These are phyloP conservation scores for Cephus rjabovi DNA, from an alignment of 2,888 invertebrate species.

Conservation along the genomic window DNA sequence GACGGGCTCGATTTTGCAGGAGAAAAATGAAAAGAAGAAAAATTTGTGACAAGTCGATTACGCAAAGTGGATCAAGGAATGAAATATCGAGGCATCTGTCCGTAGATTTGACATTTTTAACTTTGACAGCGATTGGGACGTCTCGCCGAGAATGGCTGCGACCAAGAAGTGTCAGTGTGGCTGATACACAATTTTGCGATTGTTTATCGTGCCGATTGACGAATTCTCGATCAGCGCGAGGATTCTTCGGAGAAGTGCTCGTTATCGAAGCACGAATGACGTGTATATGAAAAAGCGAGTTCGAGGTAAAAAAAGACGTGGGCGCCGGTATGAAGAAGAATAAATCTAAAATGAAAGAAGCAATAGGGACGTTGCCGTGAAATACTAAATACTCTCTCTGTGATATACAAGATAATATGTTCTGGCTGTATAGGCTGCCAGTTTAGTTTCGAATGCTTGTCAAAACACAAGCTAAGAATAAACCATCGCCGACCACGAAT, in stretches of 20 bases:
- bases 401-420: neutral
- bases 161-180: too few species aligned
- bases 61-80: too few species aligned
- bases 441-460: constrained; percentile 29
- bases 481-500: constrained; percentile 3
- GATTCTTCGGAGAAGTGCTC: too few species aligned
- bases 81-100: too few species aligned
- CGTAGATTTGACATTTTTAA: neutral
- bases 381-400: neutral
- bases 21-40: neutral
- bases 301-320: too few species aligned
- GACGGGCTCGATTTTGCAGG: neutral
- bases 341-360: neutral
- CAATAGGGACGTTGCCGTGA: neutral
- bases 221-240: neutral
- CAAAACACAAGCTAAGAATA: constrained; percentile 39
- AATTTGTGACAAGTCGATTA: too few species aligned
- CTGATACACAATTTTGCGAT: neutral
- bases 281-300: too few species aligned
- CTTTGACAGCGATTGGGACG: too few species aligned
- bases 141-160: too few species aligned
- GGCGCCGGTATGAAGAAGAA: neutral
- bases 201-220: neutral
- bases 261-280: too few species aligned
- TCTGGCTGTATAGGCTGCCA: constrained; percentile 2